Conservation (phyloP, 2,797 vertebrate species). For the Pseudopleuronectes americanus region DNA sequence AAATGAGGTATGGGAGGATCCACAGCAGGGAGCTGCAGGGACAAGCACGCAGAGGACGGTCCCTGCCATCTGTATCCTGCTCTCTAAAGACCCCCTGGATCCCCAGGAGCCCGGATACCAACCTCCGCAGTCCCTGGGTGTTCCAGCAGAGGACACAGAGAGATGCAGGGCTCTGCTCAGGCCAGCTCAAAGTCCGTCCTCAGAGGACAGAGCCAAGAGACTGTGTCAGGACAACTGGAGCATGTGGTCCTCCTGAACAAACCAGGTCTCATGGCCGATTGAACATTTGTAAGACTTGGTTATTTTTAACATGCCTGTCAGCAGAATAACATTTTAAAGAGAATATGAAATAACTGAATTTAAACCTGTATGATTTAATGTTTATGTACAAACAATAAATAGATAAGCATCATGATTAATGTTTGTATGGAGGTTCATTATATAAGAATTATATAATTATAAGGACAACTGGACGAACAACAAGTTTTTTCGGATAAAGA, state of each 20-base stretch:
- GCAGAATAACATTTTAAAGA: not conserved
- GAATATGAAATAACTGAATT: not conserved
- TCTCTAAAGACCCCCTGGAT: conserved; percentile 92
- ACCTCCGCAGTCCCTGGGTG: conserved; percentile 69
- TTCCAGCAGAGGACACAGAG: conserved; percentile 53
- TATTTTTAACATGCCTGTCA: not conserved
- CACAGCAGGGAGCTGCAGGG: conserved; percentile 65
- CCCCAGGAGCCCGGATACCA: conserved; percentile 90
- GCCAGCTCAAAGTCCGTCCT: conserved; percentile 55
- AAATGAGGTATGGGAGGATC: conserved; percentile 88
- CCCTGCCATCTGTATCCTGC: conserved; percentile 91
- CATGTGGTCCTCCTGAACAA: conserved; percentile 18
- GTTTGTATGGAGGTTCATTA: too few species aligned
- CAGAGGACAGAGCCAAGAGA: conserved; percentile 75
- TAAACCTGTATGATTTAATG: too few species aligned
- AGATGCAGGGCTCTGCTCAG: conserved; percentile 44
- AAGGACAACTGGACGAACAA: too few species aligned
- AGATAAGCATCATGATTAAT: too few species aligned
- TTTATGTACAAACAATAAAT: too few species aligned
- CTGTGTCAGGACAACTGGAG: conserved; percentile 50
- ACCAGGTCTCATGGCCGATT: not conserved
- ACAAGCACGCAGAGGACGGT: conserved; percentile 87
- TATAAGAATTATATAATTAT: too few species aligned
- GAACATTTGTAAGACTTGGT: not conserved
- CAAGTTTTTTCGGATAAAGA: too few species aligned